phyloP scores from a whole-genome alignment of 2,113 vertebrate species.

The Periophthalmus modestus region DNA sequence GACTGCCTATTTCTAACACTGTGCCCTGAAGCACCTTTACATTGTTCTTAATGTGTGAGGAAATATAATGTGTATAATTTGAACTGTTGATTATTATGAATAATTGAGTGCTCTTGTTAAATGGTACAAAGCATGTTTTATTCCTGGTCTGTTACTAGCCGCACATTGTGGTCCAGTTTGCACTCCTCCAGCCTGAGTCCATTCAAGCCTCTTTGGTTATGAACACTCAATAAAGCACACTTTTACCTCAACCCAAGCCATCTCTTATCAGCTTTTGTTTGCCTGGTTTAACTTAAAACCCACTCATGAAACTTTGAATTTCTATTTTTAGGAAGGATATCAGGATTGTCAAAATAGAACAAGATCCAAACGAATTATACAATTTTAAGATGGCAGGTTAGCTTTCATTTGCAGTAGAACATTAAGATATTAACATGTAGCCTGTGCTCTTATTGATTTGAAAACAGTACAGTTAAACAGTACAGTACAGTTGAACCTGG shows the following conservation, averaged over 20 bases:
- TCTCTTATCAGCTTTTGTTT: not conserved
- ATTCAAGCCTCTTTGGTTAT: not conserved
- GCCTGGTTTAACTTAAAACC: constrained; percentile 13
- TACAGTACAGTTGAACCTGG: no score
- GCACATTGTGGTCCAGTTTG: constrained; percentile 14
- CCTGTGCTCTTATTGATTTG: no score
- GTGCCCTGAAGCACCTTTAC: constrained; percentile 40
- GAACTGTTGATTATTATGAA: constrained; percentile 9
- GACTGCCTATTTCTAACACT: constrained; percentile 44
- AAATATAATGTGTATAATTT: constrained; percentile 23
- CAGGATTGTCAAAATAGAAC: no score
- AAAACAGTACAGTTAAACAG: no score
- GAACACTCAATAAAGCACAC: constrained; percentile 19
- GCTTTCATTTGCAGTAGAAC: no score
- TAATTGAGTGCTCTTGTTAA: constrained; percentile 8
- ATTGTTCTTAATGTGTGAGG: constrained; percentile 22
- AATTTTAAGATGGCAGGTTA: no score
- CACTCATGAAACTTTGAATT: not conserved
- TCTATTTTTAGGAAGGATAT: no score
- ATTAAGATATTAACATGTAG: no score
- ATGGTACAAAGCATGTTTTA: constrained; percentile 24
- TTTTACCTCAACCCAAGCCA: constrained; percentile 19
- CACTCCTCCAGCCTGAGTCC: constrained; percentile 19
- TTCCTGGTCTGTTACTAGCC: not conserved
- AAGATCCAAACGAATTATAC: not conserved